Base-by-base conservation (phyloP, 2,888 invertebrate species). In the Trachelus stipa region DNA sequence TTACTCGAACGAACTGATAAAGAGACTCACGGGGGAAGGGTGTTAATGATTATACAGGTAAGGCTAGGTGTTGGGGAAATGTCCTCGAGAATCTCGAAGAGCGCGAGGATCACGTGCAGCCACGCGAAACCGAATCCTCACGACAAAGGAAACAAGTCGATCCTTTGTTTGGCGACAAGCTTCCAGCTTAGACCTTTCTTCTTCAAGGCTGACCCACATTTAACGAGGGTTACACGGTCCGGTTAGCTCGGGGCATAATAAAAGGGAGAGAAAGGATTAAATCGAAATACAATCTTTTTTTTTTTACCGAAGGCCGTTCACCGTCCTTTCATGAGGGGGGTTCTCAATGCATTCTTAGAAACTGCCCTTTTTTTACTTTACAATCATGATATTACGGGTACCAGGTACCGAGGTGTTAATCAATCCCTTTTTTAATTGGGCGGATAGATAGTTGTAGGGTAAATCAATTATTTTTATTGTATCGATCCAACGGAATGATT, bases 121-220 rank as follows among this genome's bases (percentile, higher is more conserved):
- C 56, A 56, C 56, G 9, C 56, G 56, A 56, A 56, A 56, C 23
- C 56, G 56, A 56, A 23, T 56, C 56, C 56, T 2, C 2, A 2
- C 9, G 56, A 56, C 56, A 56, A 56, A 23, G 56, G 23, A 56
- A 56, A 56, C 56, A 56, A 56, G 56, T 56, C 56, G 56, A 56
- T 23, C 56, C 56, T 56, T 56, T 56, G 56, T 56, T 56, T 56
- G 56, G 56, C 56, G 56, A 56, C 56, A 56, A 23, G 56, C 23
- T 56, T 56, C 40, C 23, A 23, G 56, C 56, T 56, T 23, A 56
- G 56, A 56, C 56, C 56, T 56, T 56, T 56, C 56, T 56, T 56
- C 56, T 9, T 56, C 9, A 23, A 56, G 23, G 81, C 82, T 87
- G 87, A 87, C 87, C 88, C 81, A 88, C 80, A 88, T 88, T 83